Evolutionary conservation across 2,113 vertebrate species (phyloP).

Genomic region (Onychostoma macrolepis): DNA sequence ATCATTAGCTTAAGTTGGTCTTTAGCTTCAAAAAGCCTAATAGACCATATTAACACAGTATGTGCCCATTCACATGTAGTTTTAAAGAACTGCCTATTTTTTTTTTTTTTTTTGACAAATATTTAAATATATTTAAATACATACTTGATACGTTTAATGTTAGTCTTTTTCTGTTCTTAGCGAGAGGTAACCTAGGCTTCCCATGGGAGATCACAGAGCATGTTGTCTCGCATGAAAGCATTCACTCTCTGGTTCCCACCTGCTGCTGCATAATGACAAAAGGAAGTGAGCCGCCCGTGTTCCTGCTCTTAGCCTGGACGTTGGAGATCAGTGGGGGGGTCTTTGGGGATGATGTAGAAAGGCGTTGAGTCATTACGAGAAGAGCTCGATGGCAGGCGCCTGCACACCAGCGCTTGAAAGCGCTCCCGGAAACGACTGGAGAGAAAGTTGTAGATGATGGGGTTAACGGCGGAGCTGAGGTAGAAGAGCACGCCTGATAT

Average conservation of each 20-base stretch:
- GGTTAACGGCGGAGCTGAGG: constrained; percentile 78
- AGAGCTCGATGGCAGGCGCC: constrained; percentile 54
- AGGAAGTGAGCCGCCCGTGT: constrained; percentile 47
- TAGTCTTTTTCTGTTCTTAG: background rate
- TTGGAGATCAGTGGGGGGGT: constrained; percentile 43
- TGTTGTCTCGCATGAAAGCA: constrained; percentile 51
- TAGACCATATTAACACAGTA: background rate
- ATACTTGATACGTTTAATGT: too few relatives aligned
- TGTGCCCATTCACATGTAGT: background rate
- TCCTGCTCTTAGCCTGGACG: constrained; percentile 37
- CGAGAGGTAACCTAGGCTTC: background rate
- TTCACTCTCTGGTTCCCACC: constrained; percentile 42
- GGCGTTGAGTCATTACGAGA: constrained; percentile 68
- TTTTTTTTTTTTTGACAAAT: too few relatives aligned
- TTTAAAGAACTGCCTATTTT: background rate
- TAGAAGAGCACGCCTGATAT: constrained; percentile 77
- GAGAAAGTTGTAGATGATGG: constrained; percentile 78
- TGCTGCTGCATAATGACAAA: constrained; percentile 53
- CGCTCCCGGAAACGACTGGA: constrained; percentile 76
- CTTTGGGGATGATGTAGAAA: constrained; percentile 61
- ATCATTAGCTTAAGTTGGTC: too few relatives aligned
- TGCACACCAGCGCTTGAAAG: constrained; percentile 72
- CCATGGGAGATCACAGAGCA: background rate
- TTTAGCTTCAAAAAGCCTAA: background rate
- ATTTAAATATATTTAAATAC: too few relatives aligned